phyloP scores from a whole-genome alignment of 2,113 vertebrate genomes.

The Platichthys stellatus region DNA sequence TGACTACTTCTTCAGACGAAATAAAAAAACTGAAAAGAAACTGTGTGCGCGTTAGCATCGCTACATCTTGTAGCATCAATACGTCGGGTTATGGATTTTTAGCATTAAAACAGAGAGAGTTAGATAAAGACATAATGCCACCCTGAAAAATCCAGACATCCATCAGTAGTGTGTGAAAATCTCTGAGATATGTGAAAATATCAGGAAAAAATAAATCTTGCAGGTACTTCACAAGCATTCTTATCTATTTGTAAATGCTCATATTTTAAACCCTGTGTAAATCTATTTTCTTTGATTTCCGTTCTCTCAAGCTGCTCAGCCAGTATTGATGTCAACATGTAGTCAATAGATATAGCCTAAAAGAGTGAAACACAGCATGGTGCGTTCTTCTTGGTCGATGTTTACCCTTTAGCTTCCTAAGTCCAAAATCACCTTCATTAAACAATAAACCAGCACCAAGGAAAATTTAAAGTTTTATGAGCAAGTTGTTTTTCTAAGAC shows the following conservation, averaged over 20 bases:
- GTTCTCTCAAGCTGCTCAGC: conserved; percentile 49
- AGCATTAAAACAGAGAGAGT: too few relatives aligned
- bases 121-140: too few relatives aligned
- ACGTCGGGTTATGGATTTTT: too few relatives aligned
- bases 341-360: conserved; percentile 61
- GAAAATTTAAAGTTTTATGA: conserved; percentile 15
- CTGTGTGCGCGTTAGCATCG: too few relatives aligned
- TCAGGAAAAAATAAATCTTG: not conserved
- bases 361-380: not conserved
- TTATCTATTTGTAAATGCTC: not conserved
- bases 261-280: conserved; percentile 21
- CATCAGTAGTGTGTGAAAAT: too few relatives aligned
- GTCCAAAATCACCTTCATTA: conserved; percentile 28
- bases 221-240: not conserved
- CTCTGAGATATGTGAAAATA: too few relatives aligned
- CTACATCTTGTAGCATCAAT: too few relatives aligned
- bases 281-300: conserved; percentile 57
- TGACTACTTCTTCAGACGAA: too few relatives aligned
- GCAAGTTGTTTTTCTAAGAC: conserved; percentile 18
- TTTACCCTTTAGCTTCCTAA: conserved; percentile 41
- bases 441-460: conserved; percentile 25
- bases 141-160: too few relatives aligned
- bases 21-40: too few relatives aligned
- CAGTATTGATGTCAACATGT: conserved; percentile 63
- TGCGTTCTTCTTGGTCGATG: conserved; percentile 16